These are phyloP conservation scores for Asbolus verrucosus DNA, from an alignment of 1,140 invertebrate species.

Conservation along the genomic window DNA sequence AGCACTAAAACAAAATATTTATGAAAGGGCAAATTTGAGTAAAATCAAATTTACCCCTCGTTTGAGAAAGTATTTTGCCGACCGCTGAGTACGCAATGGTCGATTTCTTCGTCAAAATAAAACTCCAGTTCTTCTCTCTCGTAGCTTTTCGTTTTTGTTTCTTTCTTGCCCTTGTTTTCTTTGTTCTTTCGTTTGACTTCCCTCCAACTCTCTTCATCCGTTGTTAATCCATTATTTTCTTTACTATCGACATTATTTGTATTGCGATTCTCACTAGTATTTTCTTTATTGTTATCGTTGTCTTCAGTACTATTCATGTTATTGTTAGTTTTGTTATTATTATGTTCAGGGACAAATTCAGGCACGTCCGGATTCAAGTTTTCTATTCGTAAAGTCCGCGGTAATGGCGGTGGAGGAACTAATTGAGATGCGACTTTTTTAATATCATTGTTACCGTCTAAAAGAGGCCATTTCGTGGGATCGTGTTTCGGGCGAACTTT, in stretches of 20 bases:
- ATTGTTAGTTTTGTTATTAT: slow-evolving; percentile 37
- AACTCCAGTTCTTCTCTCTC: slow-evolving; percentile 93
- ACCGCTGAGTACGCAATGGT: slow-evolving; percentile 76
- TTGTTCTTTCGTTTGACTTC: slow-evolving; percentile 62
- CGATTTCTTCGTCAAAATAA: slow-evolving; percentile 96
- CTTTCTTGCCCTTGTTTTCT: slow-evolving; percentile 64
- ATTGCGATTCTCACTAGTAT: slow-evolving; percentile 32
- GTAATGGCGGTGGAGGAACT: slow-evolving; percentile 76
- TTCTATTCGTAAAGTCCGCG: slow-evolving; percentile 65
- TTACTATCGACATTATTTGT: slow-evolving; percentile 30
- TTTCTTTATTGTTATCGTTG: slow-evolving; percentile 38
- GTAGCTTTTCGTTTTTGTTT: slow-evolving; percentile 60
- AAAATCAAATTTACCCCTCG: slow-evolving; percentile 68
- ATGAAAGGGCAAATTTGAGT: slow-evolving; percentile 45
- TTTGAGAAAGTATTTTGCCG: slow-evolving; percentile 86
- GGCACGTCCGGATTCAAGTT: slow-evolving; percentile 86
- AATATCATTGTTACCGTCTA: slow-evolving; percentile 67
- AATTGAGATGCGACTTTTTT: slow-evolving; percentile 71
- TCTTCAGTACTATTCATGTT: slow-evolving; percentile 25
- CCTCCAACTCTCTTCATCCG: slow-evolving; percentile 56
- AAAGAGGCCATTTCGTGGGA: slow-evolving; percentile 89
- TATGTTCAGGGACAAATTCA: slow-evolving; percentile 78
- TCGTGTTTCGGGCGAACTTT: slow-evolving; percentile 68
- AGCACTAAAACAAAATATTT: slow-evolving; percentile 49
- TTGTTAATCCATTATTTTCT: slow-evolving; percentile 48